Evolutionary conservation across 2,888 invertebrate species (phyloP), one percentile per base, ranked within the genome.

Genomic region (Acronicta alni): DNA sequence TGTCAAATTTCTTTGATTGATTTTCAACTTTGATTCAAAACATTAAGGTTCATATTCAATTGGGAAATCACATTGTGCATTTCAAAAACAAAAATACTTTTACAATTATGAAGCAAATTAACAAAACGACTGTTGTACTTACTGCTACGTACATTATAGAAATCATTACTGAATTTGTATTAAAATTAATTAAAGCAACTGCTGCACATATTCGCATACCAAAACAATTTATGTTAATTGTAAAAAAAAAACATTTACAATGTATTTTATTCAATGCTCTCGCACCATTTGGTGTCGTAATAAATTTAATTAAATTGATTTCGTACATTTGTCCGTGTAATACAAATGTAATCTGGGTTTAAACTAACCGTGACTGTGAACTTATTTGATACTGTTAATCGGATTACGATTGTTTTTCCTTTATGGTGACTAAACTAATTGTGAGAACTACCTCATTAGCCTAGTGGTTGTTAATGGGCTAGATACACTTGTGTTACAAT

Each of bases 261-360:
- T 42, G 48, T 72, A 59, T 67, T 72, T 59, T 43, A 72, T 51
- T 59, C n/a, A 59, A 67, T 52, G 23, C 18, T 14, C 18, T 63
- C 9, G 42, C 38, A 43, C 49, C 44, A 72, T 72, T 67, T 59
- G 49, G 49, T 54, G 48, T 42, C 17, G 48, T 43, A 30, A 57
- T 73, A 61, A 72, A 68, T 67, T 72, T 54, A 16, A 72, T 44
- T 72, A 72, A 37, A 52, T 44, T 47, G 23, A 55, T 67, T 55
- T 46, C 35, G 37, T 26, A 18, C 54, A 43, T 57, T 60, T 47
- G 38, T 46, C 35, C 38, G 37, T 14, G 32, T 46, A 55, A 42
- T 48, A 39, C 35, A 60, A 73, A 59, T 59, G 32, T 49, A 55
- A 49, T 38, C 46, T 26, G 41, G 4, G 30, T 52, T 57, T 49